These are phyloP conservation scores for Galagoides demidoff DNA, from an alignment of 2,797 vertebrate species.

Conservation along the genomic window DNA sequence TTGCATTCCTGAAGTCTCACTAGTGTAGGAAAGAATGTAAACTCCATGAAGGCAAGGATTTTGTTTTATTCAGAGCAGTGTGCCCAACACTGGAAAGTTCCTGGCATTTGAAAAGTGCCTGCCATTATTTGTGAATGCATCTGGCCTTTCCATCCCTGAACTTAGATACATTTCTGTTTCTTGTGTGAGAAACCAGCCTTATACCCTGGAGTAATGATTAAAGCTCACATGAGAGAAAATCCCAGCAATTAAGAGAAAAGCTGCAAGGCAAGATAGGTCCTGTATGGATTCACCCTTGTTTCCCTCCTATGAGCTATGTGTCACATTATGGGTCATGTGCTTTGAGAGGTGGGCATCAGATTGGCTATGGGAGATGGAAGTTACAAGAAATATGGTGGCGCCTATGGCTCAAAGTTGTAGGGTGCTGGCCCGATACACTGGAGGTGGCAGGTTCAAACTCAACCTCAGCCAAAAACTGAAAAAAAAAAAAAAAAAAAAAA, in stretches of 20 bases:
- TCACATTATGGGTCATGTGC: neutral
- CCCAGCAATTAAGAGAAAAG: constrained; percentile 45
- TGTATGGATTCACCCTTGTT: constrained; percentile 24
- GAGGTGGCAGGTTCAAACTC: no score
- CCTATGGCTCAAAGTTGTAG: no score
- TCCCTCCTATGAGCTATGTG: constrained; percentile 9
- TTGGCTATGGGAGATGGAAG: constrained; percentile 29
- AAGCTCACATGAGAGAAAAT: constrained; percentile 26
- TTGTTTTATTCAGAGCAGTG: constrained; percentile 54
- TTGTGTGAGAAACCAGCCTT: constrained; percentile 41
- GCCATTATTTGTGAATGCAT: constrained; percentile 54
- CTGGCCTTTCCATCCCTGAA: constrained; percentile 19
- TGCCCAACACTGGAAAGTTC: constrained; percentile 32
- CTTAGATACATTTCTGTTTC: constrained; percentile 26
- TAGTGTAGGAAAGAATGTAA: constrained; percentile 57
- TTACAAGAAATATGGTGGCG: neutral
- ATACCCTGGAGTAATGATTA: constrained; percentile 40
- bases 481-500: no score
- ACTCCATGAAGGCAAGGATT: constrained; percentile 38
- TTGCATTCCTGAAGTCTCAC: constrained; percentile 23
- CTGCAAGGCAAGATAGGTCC: constrained; percentile 21
- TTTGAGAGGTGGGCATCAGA: constrained; percentile 26
- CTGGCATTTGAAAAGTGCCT: constrained; percentile 32
- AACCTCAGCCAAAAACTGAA: no score
- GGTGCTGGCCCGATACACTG: no score